Conservation (phyloP, 2,888 invertebrate species). For the Euclidia mi region DNA sequence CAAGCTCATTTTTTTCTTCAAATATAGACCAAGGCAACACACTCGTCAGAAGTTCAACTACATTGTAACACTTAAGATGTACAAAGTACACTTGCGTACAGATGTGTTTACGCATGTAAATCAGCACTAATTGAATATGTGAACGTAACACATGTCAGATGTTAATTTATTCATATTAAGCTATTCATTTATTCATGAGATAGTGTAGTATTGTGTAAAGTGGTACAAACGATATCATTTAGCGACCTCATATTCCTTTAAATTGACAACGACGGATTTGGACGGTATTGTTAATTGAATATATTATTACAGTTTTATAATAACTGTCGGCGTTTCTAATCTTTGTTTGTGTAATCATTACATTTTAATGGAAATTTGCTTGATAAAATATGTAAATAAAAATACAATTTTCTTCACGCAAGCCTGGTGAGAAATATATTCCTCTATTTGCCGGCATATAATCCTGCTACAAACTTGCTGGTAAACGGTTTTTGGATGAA, state of each 20-base stretch:
- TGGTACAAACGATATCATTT: not conserved
- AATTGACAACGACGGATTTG: no score
- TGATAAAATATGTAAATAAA: no score
- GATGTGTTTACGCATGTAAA: conserved; percentile 16
- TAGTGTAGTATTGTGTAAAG: conserved; percentile 6
- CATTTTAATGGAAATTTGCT: no score
- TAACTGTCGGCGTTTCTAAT: no score
- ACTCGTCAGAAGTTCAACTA: conserved; percentile 55
- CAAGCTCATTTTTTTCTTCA: conserved; percentile 51
- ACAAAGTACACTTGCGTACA: conserved; percentile 39
- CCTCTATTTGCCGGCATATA: no score
- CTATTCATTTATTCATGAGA: conserved; percentile 14
- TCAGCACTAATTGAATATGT: conserved; percentile 17
- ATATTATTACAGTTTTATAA: no score
- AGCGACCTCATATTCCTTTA: not conserved
- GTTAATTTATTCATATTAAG: conserved; percentile 5
- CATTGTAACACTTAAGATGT: conserved; percentile 38
- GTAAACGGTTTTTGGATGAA: no score
- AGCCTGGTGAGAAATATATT: no score
- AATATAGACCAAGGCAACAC: conserved; percentile 70
- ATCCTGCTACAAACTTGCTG: no score
- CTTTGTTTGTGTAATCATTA: no score
- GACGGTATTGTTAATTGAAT: no score
- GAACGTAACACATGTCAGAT: conserved; percentile 4
- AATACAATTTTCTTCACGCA: no score